These are phyloP conservation scores for Eidolon helvum DNA, from an alignment of 2,113 vertebrate genomes.

Conservation along the genomic window DNA sequence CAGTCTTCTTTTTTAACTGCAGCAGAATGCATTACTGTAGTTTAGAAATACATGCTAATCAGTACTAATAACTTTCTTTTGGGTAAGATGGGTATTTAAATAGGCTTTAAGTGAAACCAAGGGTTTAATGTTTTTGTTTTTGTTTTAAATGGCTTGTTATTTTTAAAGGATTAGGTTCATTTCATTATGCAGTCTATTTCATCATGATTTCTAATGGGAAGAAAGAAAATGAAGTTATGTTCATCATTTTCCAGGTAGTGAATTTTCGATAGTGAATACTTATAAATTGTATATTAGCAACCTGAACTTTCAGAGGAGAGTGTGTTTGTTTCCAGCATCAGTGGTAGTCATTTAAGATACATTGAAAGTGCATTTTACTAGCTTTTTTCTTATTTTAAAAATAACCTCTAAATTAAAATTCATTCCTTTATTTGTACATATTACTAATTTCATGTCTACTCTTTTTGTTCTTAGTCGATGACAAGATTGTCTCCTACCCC, in stretches of 20 bases:
- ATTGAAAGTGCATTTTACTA: background rate
- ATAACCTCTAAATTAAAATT: background rate
- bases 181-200: background rate
- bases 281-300: background rate
- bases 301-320: background rate
- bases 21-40: background rate
- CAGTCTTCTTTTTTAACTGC: background rate
- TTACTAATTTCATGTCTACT: background rate
- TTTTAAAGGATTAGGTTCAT: background rate
- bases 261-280: background rate
- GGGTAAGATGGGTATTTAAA: background rate
- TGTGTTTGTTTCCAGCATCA: background rate
- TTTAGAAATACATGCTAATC: background rate
- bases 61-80: background rate
- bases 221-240: background rate
- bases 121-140: background rate
- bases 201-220: background rate
- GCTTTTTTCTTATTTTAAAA: slow-evolving; percentile 3
- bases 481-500: background rate
- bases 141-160: background rate
- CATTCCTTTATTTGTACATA: background rate
- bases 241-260: background rate
- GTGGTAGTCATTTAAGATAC: background rate
- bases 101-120: background rate
- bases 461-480: background rate